Conservation (phyloP, 2,888 invertebrate genomes). For the Epinotia nisella region DNA sequence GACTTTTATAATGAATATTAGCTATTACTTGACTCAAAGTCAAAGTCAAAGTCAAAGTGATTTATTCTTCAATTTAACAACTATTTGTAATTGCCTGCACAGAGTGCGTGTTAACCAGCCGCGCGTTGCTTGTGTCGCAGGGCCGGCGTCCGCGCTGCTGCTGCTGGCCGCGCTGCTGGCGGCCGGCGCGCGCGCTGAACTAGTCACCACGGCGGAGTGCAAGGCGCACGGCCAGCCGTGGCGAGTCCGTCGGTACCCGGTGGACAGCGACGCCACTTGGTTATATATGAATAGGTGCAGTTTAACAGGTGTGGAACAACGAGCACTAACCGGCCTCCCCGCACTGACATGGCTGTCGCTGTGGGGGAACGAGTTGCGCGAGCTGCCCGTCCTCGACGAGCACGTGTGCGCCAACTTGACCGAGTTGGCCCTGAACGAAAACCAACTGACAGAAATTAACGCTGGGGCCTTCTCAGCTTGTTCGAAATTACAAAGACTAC, state of each 20-base stretch:
- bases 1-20: no score
- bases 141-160: no score
- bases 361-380: not conserved
- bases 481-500: not conserved
- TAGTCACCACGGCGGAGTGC: not conserved
- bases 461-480: not conserved
- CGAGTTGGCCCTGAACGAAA: not conserved
- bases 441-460: not conserved
- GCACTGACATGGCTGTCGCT: no score
- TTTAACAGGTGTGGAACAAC: not conserved
- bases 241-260: not conserved
- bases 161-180: no score
- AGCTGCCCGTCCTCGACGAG: not conserved
- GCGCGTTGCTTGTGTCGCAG: no score
- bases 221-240: not conserved
- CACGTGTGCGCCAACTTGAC: not conserved
- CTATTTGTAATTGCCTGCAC: no score
- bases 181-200: not conserved
- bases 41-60: no score
- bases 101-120: no score
- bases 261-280: not conserved
- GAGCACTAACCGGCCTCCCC: not conserved
- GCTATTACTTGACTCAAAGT: no score
- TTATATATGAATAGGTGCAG: not conserved
- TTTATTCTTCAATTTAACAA: no score